Evolutionary conservation across 2,888 invertebrate genomes (phyloP), one percentile per base, ranked within the genome.

Genomic region (Papilio demoleus): DNA sequence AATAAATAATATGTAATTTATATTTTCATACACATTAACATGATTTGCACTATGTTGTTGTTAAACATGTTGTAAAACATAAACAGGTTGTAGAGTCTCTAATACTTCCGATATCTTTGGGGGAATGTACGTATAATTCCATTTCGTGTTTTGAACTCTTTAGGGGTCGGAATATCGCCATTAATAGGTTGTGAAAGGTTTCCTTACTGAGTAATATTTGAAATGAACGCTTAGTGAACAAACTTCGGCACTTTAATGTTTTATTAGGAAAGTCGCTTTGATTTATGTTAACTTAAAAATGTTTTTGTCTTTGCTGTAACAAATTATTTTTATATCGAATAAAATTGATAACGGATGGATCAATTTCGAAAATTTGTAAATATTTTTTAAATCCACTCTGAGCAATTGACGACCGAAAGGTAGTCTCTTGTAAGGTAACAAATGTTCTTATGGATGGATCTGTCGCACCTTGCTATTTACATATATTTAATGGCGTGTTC

Each of bases 121-220:
- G 90, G 89, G 88, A 87, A 85, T 84, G 82, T 59, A 67, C 14
- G 38, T 81, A 83, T 90, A 90, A 91, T 91, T 91, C 88, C 86
- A 89, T 92, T 91, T 84, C 85, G 84, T 89, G 88, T 88, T 87
- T 86, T 81, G 85, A 90, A 90, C 91, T 92, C 88, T 90, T 92
- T 90, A 81, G 84, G 88, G 88, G 85, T 82, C 79, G 82, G 75
- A 81, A 82, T 85, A 87, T 85, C 83, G 86, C 84, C 87, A 87
- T 87, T 90, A 89, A 90, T 88, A 86, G 85, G 82, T 86, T 87
- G 83, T 86, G 83, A 91, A 90, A 89, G 88, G 88, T 88, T 90
- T 84, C 87, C 85, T n/a, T 83, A 77, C 76, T 79, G 81, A 79
- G 76, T 79, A 83, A 83, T 80, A 84, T 86, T 79, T 78, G 75